Evolutionary conservation across 2,888 invertebrate species (phyloP).

Genomic region (Drosophila picticornis): DNA sequence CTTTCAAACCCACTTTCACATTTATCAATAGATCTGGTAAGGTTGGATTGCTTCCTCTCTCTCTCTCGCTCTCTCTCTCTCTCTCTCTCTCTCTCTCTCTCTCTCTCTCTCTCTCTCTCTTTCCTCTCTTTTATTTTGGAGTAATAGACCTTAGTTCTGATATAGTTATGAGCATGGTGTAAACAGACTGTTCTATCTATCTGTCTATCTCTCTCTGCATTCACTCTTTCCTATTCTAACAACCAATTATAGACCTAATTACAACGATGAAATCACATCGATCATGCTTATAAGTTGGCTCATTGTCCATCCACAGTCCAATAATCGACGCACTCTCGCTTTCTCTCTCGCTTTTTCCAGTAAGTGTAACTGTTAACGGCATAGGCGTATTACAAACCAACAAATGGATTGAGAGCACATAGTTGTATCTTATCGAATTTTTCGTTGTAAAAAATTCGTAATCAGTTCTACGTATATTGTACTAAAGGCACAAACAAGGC

Average conservation of each 20-base stretch:
- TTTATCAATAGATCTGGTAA: not conserved
- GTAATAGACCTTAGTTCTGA: not conserved
- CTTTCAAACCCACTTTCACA: not conserved
- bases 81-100: not conserved
- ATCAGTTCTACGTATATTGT: not conserved
- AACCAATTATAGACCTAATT: slow-evolving; percentile 35
- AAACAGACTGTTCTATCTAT: not conserved
- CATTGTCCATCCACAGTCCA: slow-evolving; percentile 4
- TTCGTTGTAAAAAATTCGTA: slow-evolving; percentile 1
- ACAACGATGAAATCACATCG: slow-evolving; percentile 26
- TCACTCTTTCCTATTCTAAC: not conserved
- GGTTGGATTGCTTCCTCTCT: not conserved
- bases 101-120: not conserved
- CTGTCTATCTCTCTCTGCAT: not conserved
- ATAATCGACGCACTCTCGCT: not conserved
- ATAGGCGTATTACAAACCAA: slow-evolving; percentile 16
- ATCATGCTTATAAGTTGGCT: slow-evolving; percentile 6
- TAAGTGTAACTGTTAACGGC: not conserved
- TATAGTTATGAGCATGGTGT: not conserved
- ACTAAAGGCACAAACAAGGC: not conserved
- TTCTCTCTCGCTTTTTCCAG: not conserved
- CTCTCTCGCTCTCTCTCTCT: not conserved
- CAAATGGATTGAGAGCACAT: not conserved
- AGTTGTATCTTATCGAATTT: slow-evolving; percentile 28
- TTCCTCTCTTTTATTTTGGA: not conserved